Base-by-base conservation (phyloP, 2,888 invertebrate species). In the Temnothorax rugatulus region DNA sequence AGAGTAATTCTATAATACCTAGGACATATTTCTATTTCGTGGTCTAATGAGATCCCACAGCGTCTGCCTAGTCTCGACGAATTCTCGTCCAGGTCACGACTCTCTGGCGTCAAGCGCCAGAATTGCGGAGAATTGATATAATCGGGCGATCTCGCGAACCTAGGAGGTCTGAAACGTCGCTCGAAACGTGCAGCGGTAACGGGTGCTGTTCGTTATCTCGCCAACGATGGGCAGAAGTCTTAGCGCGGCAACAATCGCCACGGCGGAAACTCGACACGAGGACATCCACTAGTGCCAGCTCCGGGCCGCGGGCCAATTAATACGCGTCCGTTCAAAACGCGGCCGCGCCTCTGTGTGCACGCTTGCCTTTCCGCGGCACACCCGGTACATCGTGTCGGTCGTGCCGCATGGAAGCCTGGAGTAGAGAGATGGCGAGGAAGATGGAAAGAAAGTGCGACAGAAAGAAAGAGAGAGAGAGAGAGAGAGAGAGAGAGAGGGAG, bases 211-310 rank as follows among this genome's bases (percentile, higher is more conserved):
- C 87, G 91, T 90, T 90, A 90, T 90, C 91, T 90, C 82, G 79
- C 73, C 44, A 59, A 59, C 84, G 86, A 83, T 82, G 83, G 52
- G 79, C 83, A 83, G 59, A 77, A 76, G 82, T 50, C 86, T 83
- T 71, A 84, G 84, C 84, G 84, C 85, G 89, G 88, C 88, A 92
- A 92, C 91, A 93, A 94, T 93, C 92, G 92, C 92, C 89, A 84
- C 89, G 92, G 92, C 93, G 92, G 94, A 94, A 94, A 94, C 94
- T 94, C 94, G 93, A 94, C 93, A 93, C 94, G 94, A 92, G 91
- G 92, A 93, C 94, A 94, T 94, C 92, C 92, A 94, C 93, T 91
- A 94, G 93, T 94, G 94, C 94, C 94, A 94, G 91, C 89, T 90
- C 91, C 84, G 83, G 91, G 87, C 90, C 92, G 90, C 88, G 92